phyloP scores from a whole-genome alignment of 2,113 vertebrate species.

The Malurus alboscapulatus region DNA sequence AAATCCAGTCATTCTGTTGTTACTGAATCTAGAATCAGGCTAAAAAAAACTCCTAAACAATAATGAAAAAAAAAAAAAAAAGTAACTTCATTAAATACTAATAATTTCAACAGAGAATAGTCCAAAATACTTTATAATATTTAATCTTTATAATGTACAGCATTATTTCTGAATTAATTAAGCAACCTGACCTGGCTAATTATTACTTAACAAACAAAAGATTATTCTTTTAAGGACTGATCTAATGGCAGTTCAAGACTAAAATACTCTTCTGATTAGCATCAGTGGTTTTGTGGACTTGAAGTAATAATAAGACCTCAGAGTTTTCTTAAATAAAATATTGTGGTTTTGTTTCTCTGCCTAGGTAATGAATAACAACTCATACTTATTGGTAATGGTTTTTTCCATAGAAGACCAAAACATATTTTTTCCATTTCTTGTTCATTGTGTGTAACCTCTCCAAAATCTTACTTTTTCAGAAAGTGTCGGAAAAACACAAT shows the following conservation, averaged over 20 bases:
- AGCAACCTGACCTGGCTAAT: not conserved
- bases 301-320: not conserved
- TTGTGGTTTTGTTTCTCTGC: not conserved
- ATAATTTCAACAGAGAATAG: not conserved
- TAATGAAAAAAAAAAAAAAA: not conserved
- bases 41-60: fast-evolving
- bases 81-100: not conserved
- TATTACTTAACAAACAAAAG: not conserved
- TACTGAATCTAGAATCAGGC: not conserved
- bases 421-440: not conserved
- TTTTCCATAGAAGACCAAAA: not conserved
- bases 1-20: not conserved
- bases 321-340: not conserved
- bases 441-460: not conserved
- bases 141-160: not conserved
- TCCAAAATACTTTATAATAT: not conserved
- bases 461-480: not conserved
- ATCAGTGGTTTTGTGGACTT: not conserved
- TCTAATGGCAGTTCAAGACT: not conserved
- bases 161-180: not conserved
- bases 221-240: not conserved
- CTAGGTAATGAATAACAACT: not conserved
- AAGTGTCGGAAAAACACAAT: not conserved
- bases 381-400: not conserved
- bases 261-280: not conserved